Evolutionary conservation across 1,140 invertebrate species (phyloP), one percentile per base, ranked within the genome.

Genomic region (Planococcus citri): DNA sequence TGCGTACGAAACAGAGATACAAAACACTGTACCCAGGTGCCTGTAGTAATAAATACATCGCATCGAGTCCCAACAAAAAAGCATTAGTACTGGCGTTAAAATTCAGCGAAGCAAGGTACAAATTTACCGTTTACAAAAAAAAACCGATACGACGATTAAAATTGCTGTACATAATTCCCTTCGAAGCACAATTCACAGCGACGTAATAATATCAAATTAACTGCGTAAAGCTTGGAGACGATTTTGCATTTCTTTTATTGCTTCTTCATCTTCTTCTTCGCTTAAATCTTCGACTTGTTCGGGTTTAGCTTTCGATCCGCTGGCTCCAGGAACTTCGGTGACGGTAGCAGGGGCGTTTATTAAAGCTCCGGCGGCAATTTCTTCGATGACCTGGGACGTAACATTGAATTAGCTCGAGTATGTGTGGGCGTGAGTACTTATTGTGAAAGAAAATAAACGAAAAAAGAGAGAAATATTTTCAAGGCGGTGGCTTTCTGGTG

Each of bases 301-400:
- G 1, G 81, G 82, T 2, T 83, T 85, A 17, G 75, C 71, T 33
- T 72, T 72, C 2, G 84, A 83, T 41, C 84, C 82, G n/a, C 84
- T 83, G 57, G 83, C 82, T 9, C 88, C 86, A 9, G 88, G 87
- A 1, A 76, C 74, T 27, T 82, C 80, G 17, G 78, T 78, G 12
- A 81, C 79, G 27, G 79, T 82, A 24, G 88, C 83, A 0, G 92
- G 92, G 21, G 94, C 94, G 79, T 90, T 90, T 27, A 94, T 94
- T 67, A 97, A 80, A 78, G 92, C 89, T 68, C 95, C 96, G 75
- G 91, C 88, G 1, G 95, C 97, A 1, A 98, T 80, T 80, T 98
- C 95, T 72, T 73, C 60, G 70, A 41, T 69, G 67, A 68, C 17
- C 27, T 51, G 27, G 4, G n/a, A n/a, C n/a, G n/a, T 68, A n/a